Evolutionary conservation across 1,140 invertebrate genomes (phyloP).

Genomic region (Schlechtendalia chinensis): DNA sequence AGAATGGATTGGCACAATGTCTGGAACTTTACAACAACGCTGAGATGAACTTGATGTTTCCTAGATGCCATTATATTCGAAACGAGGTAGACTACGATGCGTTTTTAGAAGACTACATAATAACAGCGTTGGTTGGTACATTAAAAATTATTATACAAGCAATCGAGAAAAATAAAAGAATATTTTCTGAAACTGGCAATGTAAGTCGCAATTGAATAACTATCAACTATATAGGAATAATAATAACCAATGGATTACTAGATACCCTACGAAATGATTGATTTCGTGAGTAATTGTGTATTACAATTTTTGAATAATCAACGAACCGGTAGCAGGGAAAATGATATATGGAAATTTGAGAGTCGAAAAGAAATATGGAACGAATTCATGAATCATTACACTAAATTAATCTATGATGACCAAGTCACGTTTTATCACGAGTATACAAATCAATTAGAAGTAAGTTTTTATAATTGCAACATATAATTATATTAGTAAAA

Average conservation of each 20-base stretch:
- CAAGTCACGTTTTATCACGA: not conserved
- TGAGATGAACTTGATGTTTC: constrained; percentile 76
- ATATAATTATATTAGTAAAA: too few species aligned
- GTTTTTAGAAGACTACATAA: constrained; percentile 85
- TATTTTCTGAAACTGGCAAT: constrained; percentile 22
- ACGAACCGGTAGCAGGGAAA: not conserved
- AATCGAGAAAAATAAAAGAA: constrained; percentile 59
- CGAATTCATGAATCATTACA: constrained; percentile 20
- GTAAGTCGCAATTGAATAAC: constrained; percentile 13
- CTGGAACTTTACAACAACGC: constrained; percentile 85
- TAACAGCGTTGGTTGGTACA: constrained; percentile 80
- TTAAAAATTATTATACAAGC: constrained; percentile 71
- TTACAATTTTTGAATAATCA: not conserved
- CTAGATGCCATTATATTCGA: constrained; percentile 81
- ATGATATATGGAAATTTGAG: not conserved
- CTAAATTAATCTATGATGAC: not conserved
- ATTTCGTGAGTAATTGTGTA: not conserved
- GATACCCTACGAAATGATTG: constrained; percentile 15
- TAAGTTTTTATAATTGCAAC: not conserved
- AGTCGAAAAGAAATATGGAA: not conserved
- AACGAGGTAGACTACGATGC: constrained; percentile 80
- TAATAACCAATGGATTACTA: not conserved
- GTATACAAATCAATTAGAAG: constrained; percentile 15
- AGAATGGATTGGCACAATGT: constrained; percentile 68
- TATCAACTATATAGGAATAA: not conserved